Percentiles rank a stretch among this genome's conserved stretches.
Conservation (phyloP, 2,888 invertebrate species). For the Zeuzera pyrina region DNA sequence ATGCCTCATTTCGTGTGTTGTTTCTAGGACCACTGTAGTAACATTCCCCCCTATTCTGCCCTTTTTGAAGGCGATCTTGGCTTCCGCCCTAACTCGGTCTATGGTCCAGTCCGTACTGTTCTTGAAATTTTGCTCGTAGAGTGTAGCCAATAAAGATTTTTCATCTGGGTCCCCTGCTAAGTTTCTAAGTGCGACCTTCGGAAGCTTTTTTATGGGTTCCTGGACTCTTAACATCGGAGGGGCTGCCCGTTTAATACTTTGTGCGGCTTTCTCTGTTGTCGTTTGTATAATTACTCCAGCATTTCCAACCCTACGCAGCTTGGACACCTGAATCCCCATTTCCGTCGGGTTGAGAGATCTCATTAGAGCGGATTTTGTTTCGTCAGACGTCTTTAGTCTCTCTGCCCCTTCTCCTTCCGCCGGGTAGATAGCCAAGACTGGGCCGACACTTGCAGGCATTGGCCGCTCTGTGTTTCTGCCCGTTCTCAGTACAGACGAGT, state of each 20-base stretch:
- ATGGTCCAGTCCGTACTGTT: conserved; percentile 4
- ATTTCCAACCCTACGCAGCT: conserved; percentile 10
- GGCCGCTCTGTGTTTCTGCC: too few species aligned
- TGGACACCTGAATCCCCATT: background rate
- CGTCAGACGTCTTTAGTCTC: conserved; percentile 4
- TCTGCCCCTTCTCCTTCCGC: conserved; percentile 4
- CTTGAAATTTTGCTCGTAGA: conserved; percentile 6
- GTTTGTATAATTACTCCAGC: background rate
- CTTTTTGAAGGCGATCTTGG: conserved; percentile 2
- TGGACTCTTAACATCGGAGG: too few species aligned
- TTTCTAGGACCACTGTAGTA: conserved; percentile 10
- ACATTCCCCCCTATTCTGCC: background rate
- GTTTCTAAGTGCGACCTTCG: too few species aligned
- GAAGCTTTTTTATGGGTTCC: too few species aligned
- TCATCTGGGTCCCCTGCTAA: too few species aligned
- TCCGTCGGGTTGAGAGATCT: background rate
- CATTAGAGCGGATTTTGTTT: background rate
- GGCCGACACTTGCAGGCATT: conserved; percentile 13
- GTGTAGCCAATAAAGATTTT: too few species aligned
- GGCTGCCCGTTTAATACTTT: too few species aligned
- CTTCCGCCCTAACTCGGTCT: background rate
- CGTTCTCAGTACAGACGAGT: too few species aligned
- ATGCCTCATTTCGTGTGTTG: conserved; percentile 4
- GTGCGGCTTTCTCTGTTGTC: too few species aligned
- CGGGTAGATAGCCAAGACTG: conserved; percentile 8